phyloP scores from a whole-genome alignment of 2,888 invertebrate genomes.

The Epistrophe grossulariae region DNA sequence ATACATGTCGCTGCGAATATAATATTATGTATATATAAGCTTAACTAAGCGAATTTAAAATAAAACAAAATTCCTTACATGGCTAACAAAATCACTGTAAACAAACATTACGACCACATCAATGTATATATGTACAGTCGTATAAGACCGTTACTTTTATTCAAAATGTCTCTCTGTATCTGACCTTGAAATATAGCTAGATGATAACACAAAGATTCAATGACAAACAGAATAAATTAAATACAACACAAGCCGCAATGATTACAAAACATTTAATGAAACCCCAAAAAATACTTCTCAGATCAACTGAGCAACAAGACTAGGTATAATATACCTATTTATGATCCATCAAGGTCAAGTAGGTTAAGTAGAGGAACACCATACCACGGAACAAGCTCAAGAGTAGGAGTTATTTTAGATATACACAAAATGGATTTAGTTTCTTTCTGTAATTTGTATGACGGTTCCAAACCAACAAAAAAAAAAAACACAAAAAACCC shows the following conservation, averaged over 20 bases:
- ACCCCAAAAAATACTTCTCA: slow-evolving; percentile 16
- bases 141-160: slow-evolving; percentile 22
- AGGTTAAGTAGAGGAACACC: neutral
- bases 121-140: neutral
- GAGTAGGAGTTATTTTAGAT: neutral
- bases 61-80: neutral
- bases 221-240: slow-evolving; percentile 4
- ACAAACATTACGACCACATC: neutral
- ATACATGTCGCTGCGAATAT: too few species aligned
- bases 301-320: neutral
- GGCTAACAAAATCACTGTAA: neutral
- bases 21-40: too few species aligned
- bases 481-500: neutral
- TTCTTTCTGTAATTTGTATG: slow-evolving; percentile 23
- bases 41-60: too few species aligned
- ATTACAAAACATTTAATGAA: slow-evolving; percentile 27
- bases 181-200: slow-evolving; percentile 4
- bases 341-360: slow-evolving; percentile 26
- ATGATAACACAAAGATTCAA: slow-evolving; percentile 21
- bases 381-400: neutral
- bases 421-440: slow-evolving; percentile 2
- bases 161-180: neutral
- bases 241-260: slow-evolving; percentile 9
- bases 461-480: neutral
- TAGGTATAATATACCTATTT: neutral